Evolutionary conservation across 2,113 vertebrate genomes (phyloP).

Genomic region (Nymphicus hollandicus): DNA sequence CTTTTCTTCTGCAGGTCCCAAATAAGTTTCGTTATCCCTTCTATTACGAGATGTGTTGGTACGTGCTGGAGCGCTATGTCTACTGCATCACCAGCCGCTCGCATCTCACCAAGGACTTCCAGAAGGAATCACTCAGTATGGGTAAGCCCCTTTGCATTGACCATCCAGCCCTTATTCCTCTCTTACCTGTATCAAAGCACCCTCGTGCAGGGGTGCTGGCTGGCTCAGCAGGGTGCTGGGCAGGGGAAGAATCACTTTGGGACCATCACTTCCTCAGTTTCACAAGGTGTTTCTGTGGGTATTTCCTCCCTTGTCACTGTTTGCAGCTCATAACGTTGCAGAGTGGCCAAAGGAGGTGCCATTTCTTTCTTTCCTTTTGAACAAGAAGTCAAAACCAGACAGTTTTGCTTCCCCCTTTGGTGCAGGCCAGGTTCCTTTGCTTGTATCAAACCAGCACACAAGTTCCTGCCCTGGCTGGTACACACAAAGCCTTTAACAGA

Average conservation of each 20-base stretch:
- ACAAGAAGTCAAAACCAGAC: background rate
- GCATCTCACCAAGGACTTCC: conserved; percentile 94
- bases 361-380: background rate
- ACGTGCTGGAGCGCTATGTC: conserved; percentile 93
- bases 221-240: background rate
- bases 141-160: conserved; percentile 73
- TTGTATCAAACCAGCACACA: background rate
- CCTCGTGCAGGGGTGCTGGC: background rate
- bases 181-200: fast-evolving
- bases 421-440: background rate
- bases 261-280: background rate
- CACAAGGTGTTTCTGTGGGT: background rate
- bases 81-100: conserved; percentile 93
- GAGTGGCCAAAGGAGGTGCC: background rate
- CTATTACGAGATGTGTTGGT: conserved; percentile 99
- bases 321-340: background rate
- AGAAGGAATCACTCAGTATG: conserved; percentile 92
- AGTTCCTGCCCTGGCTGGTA: background rate
- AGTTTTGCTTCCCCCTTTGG: conserved; percentile 9
- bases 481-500: background rate
- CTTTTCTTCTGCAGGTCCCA: conserved; percentile 83
- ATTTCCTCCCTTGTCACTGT: background rate
- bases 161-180: background rate
- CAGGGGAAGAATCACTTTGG: background rate
- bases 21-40: conserved; percentile 97